Evolutionary conservation across 2,888 invertebrate species (phyloP).

Genomic region (Drosophila eohydei): DNA sequence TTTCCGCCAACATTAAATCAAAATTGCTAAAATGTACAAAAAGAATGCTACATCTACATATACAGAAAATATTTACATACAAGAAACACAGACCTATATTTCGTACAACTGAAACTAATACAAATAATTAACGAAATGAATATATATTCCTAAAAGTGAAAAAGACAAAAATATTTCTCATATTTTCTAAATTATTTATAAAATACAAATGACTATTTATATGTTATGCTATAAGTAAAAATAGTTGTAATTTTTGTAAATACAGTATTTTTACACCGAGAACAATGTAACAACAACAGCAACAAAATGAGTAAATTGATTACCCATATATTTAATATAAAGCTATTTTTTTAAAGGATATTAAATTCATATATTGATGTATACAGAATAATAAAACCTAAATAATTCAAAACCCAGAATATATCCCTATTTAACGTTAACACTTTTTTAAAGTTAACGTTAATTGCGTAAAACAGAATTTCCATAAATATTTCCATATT

Average conservation of each 20-base stretch:
- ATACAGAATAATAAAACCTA: constrained; percentile 63
- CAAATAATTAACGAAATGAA: constrained; percentile 48
- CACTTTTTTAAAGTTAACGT: constrained; percentile 39
- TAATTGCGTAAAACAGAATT: constrained; percentile 32
- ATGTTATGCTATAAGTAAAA: constrained; percentile 70
- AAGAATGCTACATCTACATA: constrained; percentile 54
- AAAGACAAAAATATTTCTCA: constrained; percentile 75
- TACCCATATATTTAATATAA: constrained; percentile 54
- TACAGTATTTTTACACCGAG: constrained; percentile 76
- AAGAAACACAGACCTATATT: constrained; percentile 57
- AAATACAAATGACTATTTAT: constrained; percentile 76
- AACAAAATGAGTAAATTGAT: constrained; percentile 47
- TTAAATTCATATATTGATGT: constrained; percentile 58
- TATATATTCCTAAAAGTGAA: constrained; percentile 71
- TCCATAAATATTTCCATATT: constrained; percentile 56
- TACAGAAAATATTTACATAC: constrained; percentile 60
- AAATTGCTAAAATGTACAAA: constrained; percentile 53
- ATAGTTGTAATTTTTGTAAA: constrained; percentile 74
- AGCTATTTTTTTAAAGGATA: constrained; percentile 74
- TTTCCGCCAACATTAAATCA: constrained; percentile 25
- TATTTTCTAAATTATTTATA: constrained; percentile 79
- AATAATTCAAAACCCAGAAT: constrained; percentile 57
- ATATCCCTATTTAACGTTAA: constrained; percentile 42
- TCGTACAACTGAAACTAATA: constrained; percentile 73
- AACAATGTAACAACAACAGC: constrained; percentile 50